These are phyloP conservation scores for Ornithorhynchus anatinus DNA, from an alignment of 2,113 vertebrate genomes.

Conservation along the genomic window DNA sequence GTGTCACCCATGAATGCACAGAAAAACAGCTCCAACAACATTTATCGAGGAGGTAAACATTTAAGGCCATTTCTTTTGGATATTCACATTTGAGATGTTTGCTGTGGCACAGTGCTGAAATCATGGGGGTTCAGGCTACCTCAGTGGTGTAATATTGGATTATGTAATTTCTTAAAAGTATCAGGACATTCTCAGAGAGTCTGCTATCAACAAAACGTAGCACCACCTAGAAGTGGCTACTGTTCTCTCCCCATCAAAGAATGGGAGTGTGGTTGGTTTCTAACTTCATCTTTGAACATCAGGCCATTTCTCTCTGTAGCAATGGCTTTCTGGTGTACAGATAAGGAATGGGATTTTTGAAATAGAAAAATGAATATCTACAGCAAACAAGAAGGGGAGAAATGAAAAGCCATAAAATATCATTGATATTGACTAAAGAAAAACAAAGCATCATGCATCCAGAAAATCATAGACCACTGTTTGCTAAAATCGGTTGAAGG, in stretches of 20 bases:
- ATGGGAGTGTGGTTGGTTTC: neutral
- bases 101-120: neutral
- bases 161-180: neutral
- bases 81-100: neutral
- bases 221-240: neutral
- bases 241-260: neutral
- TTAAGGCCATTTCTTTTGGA: neutral
- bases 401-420: neutral
- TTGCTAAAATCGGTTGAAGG: neutral
- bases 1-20: neutral
- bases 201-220: neutral
- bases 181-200: neutral
- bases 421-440: neutral
- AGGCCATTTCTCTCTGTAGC: neutral
- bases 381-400: neutral
- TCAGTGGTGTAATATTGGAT: neutral
- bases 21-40: rapidly evolving
- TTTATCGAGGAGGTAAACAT: constrained; percentile 14
- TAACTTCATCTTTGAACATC: neutral
- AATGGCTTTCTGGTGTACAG: neutral
- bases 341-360: neutral
- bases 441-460: neutral
- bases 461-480: neutral
- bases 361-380: neutral
- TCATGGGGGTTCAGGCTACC: neutral